A percentile compares a stretch with the other conserved stretches of the same genome.
phyloP scores from a whole-genome alignment of 1,140 invertebrate genomes.

The Scaptodrosophila lebanonensis region DNA sequence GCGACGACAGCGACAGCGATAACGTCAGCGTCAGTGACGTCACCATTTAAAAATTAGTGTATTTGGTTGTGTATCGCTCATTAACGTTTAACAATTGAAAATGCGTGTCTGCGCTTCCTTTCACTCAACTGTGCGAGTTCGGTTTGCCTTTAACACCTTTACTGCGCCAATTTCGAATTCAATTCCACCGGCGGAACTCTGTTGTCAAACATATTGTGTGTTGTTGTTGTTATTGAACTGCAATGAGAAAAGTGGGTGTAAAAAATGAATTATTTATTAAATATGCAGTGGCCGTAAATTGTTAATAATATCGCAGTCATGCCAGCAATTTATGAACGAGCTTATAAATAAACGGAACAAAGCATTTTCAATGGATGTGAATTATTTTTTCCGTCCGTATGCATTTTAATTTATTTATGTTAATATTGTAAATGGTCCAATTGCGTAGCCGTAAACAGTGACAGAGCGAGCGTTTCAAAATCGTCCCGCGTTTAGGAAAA shows the following conservation, averaged over 20 bases:
- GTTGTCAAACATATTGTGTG: conserved; percentile 64
- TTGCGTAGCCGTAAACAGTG: conserved; percentile 4
- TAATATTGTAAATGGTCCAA: conserved; percentile 57
- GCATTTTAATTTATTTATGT: conserved; percentile 58
- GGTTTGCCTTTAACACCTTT: conserved; percentile 36
- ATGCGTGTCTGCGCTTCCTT: conserved; percentile 13
- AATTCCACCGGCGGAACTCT: conserved; percentile 54
- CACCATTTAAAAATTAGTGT: conserved; percentile 63
- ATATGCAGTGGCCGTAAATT: conserved; percentile 49
- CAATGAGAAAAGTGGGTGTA: conserved; percentile 40
- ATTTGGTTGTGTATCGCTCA: too few relatives aligned
- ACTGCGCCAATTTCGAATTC: conserved; percentile 51
- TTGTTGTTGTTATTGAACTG: conserved; percentile 38
- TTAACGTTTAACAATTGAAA: conserved; percentile 74
- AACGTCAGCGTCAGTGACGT: conserved; percentile 18
- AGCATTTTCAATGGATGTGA: conserved; percentile 9
- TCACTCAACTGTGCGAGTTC: not conserved
- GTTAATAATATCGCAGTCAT: conserved; percentile 54
- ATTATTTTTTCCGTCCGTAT: conserved; percentile 10
- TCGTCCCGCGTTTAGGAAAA: too few relatives aligned
- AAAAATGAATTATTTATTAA: conserved; percentile 35
- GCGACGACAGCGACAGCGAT: not conserved
- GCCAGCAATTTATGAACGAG: conserved; percentile 59
- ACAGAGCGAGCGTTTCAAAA: too few relatives aligned
- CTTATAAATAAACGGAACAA: conserved; percentile 56